A percentile compares a stretch with the other conserved stretches of the same genome.
phyloP scores from a whole-genome alignment of 2,888 invertebrate species.

The Lochmaea capreae region DNA sequence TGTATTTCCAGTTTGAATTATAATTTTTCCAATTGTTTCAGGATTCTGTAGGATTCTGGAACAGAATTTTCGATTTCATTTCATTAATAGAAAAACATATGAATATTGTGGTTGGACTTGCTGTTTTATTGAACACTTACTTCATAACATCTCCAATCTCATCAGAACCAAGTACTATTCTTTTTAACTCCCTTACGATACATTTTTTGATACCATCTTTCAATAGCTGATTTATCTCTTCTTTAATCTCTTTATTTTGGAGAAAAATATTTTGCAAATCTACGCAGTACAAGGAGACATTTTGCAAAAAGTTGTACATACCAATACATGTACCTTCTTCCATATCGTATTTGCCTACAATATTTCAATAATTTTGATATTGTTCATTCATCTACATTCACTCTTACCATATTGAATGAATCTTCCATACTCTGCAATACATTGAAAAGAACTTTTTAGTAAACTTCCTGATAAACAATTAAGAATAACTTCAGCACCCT shows the following conservation, averaged over 20 bases:
- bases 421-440: constrained; percentile 72
- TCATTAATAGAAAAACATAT: constrained; percentile 10
- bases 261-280: constrained; percentile 77
- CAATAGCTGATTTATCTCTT: constrained; percentile 69
- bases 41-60: constrained; percentile 54
- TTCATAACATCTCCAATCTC: constrained; percentile 78
- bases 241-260: constrained; percentile 68
- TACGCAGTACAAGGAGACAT: constrained; percentile 83
- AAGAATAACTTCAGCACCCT: constrained; percentile 89
- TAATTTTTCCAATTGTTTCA: constrained; percentile 58
- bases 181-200: constrained; percentile 75
- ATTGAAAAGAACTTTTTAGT: constrained; percentile 76
- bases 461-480: constrained; percentile 94
- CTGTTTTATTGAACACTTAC: constrained; percentile 55
- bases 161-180: constrained; percentile 73
- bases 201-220: constrained; percentile 74
- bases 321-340: constrained; percentile 75
- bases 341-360: constrained; percentile 75
- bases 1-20: constrained; percentile 58
- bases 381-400: not conserved
- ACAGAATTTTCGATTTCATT: constrained; percentile 22
- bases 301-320: constrained; percentile 80
- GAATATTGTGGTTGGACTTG: not conserved
- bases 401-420: constrained; percentile 82
- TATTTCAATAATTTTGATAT: not conserved